A percentile compares a stretch with the other conserved stretches of the same genome.
Evolutionary conservation across 2,113 vertebrate genomes (phyloP).

Genomic region (Vulpes vulpes): DNA sequence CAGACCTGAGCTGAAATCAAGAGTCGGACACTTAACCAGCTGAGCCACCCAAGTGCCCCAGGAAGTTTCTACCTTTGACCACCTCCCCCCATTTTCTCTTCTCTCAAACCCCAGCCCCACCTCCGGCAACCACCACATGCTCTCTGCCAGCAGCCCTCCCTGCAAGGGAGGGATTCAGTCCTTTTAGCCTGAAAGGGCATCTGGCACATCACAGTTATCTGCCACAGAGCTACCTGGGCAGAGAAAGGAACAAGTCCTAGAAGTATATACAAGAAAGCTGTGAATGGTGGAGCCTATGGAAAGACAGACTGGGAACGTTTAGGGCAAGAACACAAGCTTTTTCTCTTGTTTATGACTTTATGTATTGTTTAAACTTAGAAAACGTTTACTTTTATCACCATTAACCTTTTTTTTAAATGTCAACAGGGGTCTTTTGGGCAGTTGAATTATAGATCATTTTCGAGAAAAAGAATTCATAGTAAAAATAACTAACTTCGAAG

Average conservation of each 20-base stretch:
- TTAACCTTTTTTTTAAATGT: not conserved
- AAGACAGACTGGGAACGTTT: accelerated
- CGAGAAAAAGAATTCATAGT: not conserved
- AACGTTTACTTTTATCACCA: not conserved
- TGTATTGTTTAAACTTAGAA: too few species aligned
- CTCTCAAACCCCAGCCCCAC: not conserved
- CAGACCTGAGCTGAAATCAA: too few species aligned
- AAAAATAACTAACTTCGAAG: not conserved
- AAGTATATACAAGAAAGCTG: accelerated
- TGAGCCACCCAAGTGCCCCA: too few species aligned
- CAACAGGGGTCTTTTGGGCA: not conserved
- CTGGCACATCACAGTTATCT: accelerated
- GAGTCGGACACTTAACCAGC: too few species aligned
- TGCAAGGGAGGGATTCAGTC: too few species aligned
- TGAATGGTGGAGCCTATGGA: accelerated
- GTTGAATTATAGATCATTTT: not conserved
- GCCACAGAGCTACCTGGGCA: not conserved
- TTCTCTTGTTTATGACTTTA: not conserved
- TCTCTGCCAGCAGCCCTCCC: not conserved
- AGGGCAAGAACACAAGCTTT: not conserved
- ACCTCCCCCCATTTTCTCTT: not conserved
- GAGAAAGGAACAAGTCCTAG: not conserved
- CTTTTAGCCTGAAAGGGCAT: not conserved
- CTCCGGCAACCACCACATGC: not conserved
- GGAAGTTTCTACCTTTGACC: not conserved